Evolutionary conservation across 2,113 vertebrate genomes (phyloP).

Genomic region (Chaenocephalus aceratus): DNA sequence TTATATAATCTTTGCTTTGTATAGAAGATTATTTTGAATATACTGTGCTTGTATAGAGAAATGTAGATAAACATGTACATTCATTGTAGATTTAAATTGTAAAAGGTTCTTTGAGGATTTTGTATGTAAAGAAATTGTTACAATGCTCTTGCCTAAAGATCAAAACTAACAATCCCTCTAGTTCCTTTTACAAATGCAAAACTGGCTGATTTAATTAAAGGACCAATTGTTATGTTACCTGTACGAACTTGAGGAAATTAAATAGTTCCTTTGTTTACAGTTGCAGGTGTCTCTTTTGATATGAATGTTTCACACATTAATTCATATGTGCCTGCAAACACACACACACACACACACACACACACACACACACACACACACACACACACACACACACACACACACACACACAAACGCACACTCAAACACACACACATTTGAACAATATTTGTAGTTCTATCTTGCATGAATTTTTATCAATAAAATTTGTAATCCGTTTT

Average conservation of each 20-base stretch:
- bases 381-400: neutral
- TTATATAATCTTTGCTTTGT: conserved; percentile 35
- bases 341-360: neutral
- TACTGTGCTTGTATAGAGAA: conserved; percentile 79
- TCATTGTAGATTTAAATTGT: conserved; percentile 86
- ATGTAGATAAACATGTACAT: conserved; percentile 80
- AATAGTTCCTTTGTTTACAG: conserved; percentile 64
- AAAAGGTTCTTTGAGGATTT: conserved; percentile 72
- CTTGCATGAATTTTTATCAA: conserved; percentile 57
- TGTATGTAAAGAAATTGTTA: conserved; percentile 68
- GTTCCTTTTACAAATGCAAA: conserved; percentile 30
- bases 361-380: conserved; percentile 4
- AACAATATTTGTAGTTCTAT: conserved; percentile 46
- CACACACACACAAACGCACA: conserved; percentile 9
- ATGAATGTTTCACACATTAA: conserved; percentile 11
- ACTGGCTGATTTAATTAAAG: conserved; percentile 46
- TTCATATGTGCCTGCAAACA: neutral
- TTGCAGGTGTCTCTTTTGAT: conserved; percentile 43
- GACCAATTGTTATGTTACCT: conserved; percentile 39
- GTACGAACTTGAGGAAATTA: conserved; percentile 32
- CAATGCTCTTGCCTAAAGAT: conserved; percentile 40
- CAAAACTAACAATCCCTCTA: conserved; percentile 42
- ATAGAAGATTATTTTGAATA: conserved; percentile 77
- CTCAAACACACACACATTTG: neutral
- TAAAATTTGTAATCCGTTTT: conserved; percentile 26